Percentiles rank a stretch among this genome's conserved stretches.
phyloP scores from a whole-genome alignment of 2,888 invertebrate species.

The Homarus gammarus region DNA sequence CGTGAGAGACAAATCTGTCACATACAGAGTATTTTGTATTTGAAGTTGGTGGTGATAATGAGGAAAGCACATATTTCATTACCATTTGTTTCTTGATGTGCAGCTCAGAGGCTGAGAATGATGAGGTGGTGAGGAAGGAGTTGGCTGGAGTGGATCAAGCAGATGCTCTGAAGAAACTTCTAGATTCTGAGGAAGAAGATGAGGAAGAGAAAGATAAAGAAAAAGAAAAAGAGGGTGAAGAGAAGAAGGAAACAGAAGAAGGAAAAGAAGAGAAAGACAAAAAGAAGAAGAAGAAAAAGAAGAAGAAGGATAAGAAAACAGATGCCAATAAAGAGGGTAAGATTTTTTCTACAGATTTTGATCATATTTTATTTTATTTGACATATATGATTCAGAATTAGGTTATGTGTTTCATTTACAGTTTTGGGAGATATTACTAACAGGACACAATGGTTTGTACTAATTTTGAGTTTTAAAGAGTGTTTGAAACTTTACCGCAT shows the following conservation, averaged over 20 bases:
- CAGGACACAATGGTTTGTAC: too few species aligned
- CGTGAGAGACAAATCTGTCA: too few species aligned
- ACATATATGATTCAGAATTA: too few species aligned
- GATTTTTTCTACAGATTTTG: too few species aligned
- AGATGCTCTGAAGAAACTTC: conserved; percentile 89
- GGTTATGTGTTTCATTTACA: too few species aligned
- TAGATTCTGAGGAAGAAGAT: conserved; percentile 92
- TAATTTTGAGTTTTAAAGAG: too few species aligned
- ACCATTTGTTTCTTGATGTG: background rate
- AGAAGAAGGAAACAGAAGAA: conserved; percentile 85
- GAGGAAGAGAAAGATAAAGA: conserved; percentile 89
- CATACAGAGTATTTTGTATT: too few species aligned
- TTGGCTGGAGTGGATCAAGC: conserved; percentile 95
- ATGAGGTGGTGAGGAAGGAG: conserved; percentile 87
- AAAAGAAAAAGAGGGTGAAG: conserved; percentile 87
- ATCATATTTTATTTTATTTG: too few species aligned
- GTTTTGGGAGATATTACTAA: too few species aligned
- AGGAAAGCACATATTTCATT: too few species aligned
- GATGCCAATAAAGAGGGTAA: conserved; percentile 57
- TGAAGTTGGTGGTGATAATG: too few species aligned
- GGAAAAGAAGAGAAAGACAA: conserved; percentile 79
- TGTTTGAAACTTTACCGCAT: too few species aligned
- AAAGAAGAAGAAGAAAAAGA: conserved; percentile 79
- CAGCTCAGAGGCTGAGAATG: conserved; percentile 77
- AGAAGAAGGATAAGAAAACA: conserved; percentile 78